These are phyloP conservation scores for Syngnathus acus DNA, from an alignment of 2,797 vertebrate genomes.

Conservation along the genomic window DNA sequence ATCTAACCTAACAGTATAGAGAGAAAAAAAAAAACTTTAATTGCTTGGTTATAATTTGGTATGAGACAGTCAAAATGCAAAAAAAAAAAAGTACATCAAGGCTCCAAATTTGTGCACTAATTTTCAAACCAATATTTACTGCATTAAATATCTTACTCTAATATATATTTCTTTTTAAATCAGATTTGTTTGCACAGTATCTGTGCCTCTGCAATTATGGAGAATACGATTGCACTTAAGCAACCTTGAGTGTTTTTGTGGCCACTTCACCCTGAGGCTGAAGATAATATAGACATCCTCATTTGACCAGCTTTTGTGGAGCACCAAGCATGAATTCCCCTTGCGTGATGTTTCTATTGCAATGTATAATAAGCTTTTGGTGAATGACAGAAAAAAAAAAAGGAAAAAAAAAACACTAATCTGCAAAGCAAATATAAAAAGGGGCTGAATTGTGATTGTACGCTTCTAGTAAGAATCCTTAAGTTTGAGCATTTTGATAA, in stretches of 20 bases:
- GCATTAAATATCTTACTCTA: neutral
- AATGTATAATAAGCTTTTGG: slow-evolving; percentile 7
- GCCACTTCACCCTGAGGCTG: slow-evolving; percentile 19
- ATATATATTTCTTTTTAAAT: neutral
- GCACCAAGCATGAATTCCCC: slow-evolving; percentile 2
- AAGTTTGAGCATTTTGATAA: neutral
- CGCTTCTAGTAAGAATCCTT: neutral
- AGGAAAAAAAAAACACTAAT: neutral
- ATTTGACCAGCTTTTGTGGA: slow-evolving; percentile 22
- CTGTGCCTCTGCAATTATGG: slow-evolving; percentile 19
- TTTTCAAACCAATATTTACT: neutral
- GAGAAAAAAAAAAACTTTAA: neutral
- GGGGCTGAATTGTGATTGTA: neutral
- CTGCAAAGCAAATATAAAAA: neutral
- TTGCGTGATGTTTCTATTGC: slow-evolving; percentile 26
- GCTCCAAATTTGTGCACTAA: no score
- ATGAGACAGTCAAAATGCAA: no score
- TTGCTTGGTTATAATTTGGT: no score
- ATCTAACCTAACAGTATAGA: neutral
- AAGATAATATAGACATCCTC: slow-evolving; percentile 41
- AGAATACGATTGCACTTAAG: slow-evolving; percentile 24
- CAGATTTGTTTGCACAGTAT: neutral
- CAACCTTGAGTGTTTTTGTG: slow-evolving; percentile 13
- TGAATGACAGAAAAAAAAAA: neutral
- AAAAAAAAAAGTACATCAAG: no score